Conservation (phyloP, 2,888 invertebrate species). For the Trichacis sp. region DNA sequence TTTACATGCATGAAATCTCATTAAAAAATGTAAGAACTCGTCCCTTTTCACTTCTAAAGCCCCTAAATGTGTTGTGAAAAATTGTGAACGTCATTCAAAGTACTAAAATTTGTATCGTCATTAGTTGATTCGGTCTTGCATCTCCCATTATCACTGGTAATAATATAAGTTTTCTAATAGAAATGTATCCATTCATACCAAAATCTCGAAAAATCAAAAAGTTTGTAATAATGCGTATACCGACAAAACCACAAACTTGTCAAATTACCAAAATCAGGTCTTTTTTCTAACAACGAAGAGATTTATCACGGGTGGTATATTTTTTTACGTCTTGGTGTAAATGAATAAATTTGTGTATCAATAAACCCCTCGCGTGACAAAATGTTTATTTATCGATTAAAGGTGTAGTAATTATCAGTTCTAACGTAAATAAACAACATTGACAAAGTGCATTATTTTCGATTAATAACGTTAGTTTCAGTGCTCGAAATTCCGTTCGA, state of each 20-base stretch:
- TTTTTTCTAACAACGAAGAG: background rate
- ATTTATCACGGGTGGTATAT: too few relatives aligned
- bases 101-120: conserved; percentile 26
- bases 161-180: background rate
- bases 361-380: background rate
- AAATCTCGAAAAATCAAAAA: background rate
- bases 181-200: background rate
- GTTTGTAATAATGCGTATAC: background rate
- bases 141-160: background rate
- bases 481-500: too few relatives aligned
- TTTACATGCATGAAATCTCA: too few relatives aligned
- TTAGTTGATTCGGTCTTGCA: conserved; percentile 15
- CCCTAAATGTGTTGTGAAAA: conserved; percentile 37
- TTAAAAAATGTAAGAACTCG: background rate
- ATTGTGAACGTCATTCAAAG: conserved; percentile 34
- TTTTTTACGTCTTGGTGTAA: background rate
- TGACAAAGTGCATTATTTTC: too few relatives aligned
- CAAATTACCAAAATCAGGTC: background rate
- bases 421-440: background rate
- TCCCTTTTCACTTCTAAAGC: background rate
- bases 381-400: background rate
- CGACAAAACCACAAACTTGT: background rate
- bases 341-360: background rate
- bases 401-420: background rate
- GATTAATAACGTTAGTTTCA: too few relatives aligned